Evolutionary conservation across 1,140 invertebrate species (phyloP), one percentile per base, ranked within the genome.

Genomic region (Archegozetes longisetosus): DNA sequence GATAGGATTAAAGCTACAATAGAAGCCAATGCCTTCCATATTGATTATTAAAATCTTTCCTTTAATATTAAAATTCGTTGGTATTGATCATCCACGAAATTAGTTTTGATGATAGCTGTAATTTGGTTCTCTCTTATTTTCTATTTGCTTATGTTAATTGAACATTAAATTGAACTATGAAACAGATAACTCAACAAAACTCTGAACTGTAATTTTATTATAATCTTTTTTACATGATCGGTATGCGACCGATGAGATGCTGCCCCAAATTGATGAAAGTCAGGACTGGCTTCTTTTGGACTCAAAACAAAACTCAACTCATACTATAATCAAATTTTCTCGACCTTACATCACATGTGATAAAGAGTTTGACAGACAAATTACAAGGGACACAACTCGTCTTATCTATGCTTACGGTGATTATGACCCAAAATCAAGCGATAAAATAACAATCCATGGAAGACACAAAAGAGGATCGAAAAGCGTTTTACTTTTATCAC

Each of bases 401-500:
- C 75, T 88, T 0, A 77, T 88, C 2, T 88, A 84, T 84, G 80
- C 84, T 0, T 70, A 82, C 27, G 81, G 84, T 28, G 76, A 79
- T 2, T 72, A 71, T 1, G 84, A 86, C 67, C 85, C 84, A 0
- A 73, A 73, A 51, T 73, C 75, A 62, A 57, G 76, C 76, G 24
- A 76, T 1, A 74, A 78, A 27, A 65, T 78, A 1, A 61, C 66
- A 4, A 80, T 79, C 63, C 80, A 83, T 63, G 78, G 76, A 0
- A 73, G 78, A n/a, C 78, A 77, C 57, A 66, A 64, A 40, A 76
- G 82, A 47, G 84, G 84, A 1, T 76, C 76, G 1, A 78, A 78
- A 64, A 79, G 83, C 32, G 60, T 86, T 3, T 76, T 83, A 60
- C 70, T 87, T 4, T 32, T 64, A 14, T 53, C 61, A 22, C n/a